These are phyloP conservation scores for Podabrus alpinus DNA, from an alignment of 2,888 invertebrate genomes.

Conservation along the genomic window DNA sequence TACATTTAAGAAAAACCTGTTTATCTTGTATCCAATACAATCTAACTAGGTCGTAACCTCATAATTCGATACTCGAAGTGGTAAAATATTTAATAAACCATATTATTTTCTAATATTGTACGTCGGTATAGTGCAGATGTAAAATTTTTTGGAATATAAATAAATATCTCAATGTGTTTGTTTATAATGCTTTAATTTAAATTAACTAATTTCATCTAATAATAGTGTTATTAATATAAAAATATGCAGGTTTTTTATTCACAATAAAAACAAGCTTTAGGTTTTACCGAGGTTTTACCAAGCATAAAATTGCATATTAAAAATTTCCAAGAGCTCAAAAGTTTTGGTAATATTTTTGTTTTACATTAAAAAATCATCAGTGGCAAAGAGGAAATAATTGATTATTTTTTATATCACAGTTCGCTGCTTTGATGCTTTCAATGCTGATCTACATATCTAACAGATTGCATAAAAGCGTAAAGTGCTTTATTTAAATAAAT, in stretches of 20 bases:
- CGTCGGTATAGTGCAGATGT: neutral
- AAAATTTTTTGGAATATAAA: neutral
- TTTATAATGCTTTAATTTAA: too few species aligned
- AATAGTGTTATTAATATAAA: too few species aligned
- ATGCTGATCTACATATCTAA: neutral
- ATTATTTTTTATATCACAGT: neutral
- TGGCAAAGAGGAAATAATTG: neutral
- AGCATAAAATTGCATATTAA: neutral
- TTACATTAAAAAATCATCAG: neutral
- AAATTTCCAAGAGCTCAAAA: neutral
- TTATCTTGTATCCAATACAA: constrained; percentile 18
- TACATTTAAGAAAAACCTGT: constrained; percentile 21
- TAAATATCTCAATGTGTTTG: too few species aligned
- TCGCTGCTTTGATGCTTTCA: neutral
- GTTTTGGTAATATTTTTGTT: neutral
- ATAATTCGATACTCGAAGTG: neutral
- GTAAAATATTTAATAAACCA: neutral
- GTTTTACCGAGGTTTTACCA: neutral
- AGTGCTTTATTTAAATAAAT: neutral
- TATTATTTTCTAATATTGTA: neutral
- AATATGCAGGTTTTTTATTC: too few species aligned
- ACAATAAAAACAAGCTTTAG: too few species aligned
- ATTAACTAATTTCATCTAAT: too few species aligned
- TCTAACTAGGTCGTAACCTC: constrained; percentile 24
- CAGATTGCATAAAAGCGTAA: neutral